Percentiles rank a stretch among this genome's conserved stretches.
phyloP scores from a whole-genome alignment of 2,113 vertebrate species.

The Chaenogobius annularis region DNA sequence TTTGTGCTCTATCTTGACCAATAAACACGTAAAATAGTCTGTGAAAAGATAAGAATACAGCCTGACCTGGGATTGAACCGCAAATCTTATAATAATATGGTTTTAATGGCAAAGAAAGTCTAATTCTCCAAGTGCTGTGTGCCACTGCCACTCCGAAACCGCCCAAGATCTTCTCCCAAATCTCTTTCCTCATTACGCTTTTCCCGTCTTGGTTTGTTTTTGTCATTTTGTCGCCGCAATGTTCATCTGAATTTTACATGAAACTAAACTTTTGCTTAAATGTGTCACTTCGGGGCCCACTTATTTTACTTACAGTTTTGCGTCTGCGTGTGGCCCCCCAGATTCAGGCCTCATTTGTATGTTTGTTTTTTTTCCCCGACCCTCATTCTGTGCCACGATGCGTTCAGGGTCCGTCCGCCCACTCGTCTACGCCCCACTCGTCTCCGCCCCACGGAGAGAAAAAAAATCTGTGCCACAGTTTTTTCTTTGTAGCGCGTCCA shows the following conservation, averaged over 20 bases:
- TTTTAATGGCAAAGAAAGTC: background rate
- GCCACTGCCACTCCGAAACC: background rate
- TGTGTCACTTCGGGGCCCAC: background rate
- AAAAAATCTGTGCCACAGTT: background rate
- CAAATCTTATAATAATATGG: too few species aligned
- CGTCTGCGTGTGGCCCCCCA: background rate
- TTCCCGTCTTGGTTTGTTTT: background rate
- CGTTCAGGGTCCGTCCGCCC: constrained; percentile 8
- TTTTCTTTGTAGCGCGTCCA: constrained; percentile 4
- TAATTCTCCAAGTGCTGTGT: too few species aligned
- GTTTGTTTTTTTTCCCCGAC: background rate
- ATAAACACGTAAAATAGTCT: too few species aligned
- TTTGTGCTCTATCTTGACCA: too few species aligned
- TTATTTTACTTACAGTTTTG: background rate
- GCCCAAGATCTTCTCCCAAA: background rate
- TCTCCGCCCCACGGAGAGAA: constrained; percentile 1
- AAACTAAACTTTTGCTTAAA: background rate
- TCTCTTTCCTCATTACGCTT: background rate
- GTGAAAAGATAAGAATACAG: too few species aligned
- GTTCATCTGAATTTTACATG: constrained; percentile 5
- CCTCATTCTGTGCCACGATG: constrained; percentile 1
- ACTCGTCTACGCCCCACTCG: background rate
- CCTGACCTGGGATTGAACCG: too few species aligned
- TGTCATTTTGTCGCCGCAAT: constrained; percentile 6
- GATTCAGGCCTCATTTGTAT: background rate